Base-by-base conservation (phyloP, 2,797 vertebrate genomes). In the Lithobates pipiens region DNA sequence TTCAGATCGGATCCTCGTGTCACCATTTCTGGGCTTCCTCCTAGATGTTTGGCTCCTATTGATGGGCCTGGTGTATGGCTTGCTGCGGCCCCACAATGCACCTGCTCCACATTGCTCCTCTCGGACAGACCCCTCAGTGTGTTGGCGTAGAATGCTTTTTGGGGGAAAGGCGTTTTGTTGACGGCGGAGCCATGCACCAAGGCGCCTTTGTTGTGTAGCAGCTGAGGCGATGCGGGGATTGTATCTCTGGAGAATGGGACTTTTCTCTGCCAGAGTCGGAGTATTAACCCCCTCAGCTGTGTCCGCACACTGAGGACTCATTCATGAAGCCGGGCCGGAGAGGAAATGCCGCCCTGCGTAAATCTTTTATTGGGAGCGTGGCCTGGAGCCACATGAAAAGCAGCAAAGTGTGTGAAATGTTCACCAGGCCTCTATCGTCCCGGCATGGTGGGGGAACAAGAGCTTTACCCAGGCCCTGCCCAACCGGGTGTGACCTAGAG, bases 151-250 rank as follows among this genome's bases (percentile, higher is more conserved):
- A 39, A 39, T 39, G 39, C 39, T 8, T 39, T 39, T 39, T 6
- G 36, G 39, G 39, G 39, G 9, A 39, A 39, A 39, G 39, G 39
- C 39, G 50, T 18, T 25, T 77, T n/a, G 18, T 72, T 72, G 68
- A 10, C 70, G 18, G 34, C 50, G 13, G 18, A 46, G 65, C 32
- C 69, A 21, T 3, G 32, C 46, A 67, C 72, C 65, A 42, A 73
- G 83, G 39, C 69, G 44, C 34, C 84, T 68, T 76, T 81, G 73
- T 63, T 80, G 65, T 36, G 72, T 21, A 71, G 54, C 84, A 85
- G 84, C 84, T 85, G 84, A 76, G 65, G 65, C 75, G n/a, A 68
- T 61, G 54, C 21, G 5, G 21, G 25, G 72, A 63, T 86, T 82
- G 83, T 80, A 69, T 23, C 21, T 29, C 10, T 15, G 32, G 25